These are phyloP conservation scores for Hirtodrosophila histrioides DNA, from an alignment of 2,888 invertebrate species.

Conservation along the genomic window DNA sequence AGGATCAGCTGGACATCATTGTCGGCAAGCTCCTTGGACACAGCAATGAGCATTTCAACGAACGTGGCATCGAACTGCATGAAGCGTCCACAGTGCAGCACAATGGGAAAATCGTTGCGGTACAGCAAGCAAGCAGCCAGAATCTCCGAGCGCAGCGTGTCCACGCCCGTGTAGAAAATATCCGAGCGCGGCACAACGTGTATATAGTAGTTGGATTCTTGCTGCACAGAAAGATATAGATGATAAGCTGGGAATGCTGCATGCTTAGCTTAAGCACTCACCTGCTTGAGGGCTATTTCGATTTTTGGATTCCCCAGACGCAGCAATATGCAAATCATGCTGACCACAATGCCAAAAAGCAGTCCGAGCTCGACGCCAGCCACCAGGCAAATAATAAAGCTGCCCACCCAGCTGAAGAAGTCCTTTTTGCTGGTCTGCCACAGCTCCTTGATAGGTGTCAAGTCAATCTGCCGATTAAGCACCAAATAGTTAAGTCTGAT, in stretches of 20 bases:
- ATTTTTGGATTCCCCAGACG: slow-evolving; percentile 88
- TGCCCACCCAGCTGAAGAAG: slow-evolving; percentile 88
- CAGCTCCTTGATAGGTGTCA: slow-evolving; percentile 84
- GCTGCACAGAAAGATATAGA: slow-evolving; percentile 77
- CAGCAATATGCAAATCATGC: slow-evolving; percentile 88
- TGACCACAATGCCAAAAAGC: slow-evolving; percentile 88
- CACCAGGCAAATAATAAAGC: slow-evolving; percentile 88
- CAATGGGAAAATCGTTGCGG: slow-evolving; percentile 85
- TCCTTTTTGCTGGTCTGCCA: slow-evolving; percentile 87
- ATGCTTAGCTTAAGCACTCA: slow-evolving; percentile 31
- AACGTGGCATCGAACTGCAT: slow-evolving; percentile 89
- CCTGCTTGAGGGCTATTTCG: slow-evolving; percentile 71
- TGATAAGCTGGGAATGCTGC: not conserved
- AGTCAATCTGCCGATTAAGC: slow-evolving; percentile 85
- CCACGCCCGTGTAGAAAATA: slow-evolving; percentile 89
- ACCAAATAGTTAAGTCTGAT: no score
- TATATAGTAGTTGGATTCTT: slow-evolving; percentile 85
- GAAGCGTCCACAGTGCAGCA: slow-evolving; percentile 88
- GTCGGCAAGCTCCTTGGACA: slow-evolving; percentile 86
- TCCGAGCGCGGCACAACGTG: slow-evolving; percentile 88
- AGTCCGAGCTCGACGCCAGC: slow-evolving; percentile 92
- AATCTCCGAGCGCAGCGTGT: slow-evolving; percentile 87
- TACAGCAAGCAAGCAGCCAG: slow-evolving; percentile 85
- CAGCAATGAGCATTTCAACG: slow-evolving; percentile 86
- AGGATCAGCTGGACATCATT: slow-evolving; percentile 85